Base-by-base conservation (phyloP, 2,888 invertebrate species). In the Mechanitis mazaeus region DNA sequence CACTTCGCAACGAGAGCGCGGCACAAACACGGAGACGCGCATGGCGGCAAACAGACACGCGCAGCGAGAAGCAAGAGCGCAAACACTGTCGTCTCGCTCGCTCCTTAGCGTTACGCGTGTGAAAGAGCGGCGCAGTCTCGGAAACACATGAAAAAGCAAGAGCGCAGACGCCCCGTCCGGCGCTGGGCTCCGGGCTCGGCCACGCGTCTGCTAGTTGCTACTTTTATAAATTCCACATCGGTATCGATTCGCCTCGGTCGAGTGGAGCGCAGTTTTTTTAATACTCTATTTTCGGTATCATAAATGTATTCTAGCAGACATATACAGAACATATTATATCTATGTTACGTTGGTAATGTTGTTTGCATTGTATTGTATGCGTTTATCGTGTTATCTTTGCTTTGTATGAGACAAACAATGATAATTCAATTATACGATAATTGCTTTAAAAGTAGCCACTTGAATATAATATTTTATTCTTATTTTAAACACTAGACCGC, bases 31-130 rank as follows among this genome's bases (percentile, higher is more conserved):
- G 81, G 55, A 72, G 75, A 65, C 84, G 85, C 85, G 84, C 88
- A 87, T 69, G 68, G 66, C 78, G 78, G 77, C 88, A 87, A 73
- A 84, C 88, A 87, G 73, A 81, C 87, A 80, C 84, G 87, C 86
- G 85, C 85, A 84, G 76, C 72, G 76, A 65, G 78, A 81, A 79
- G 79, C 85, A 77, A 78, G 80, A 82, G 72, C 69, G 76, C 82
- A 75, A 70, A 73, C 72, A 54, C 65, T 63, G 63, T 70, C 68
- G 72, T 81, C 84, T 68, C 82, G 69, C 79, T 85, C 75, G 68
- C 71, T 53, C 83, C 58, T 74, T 33, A 73, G 50, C 68, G 55
- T 57, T 33, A 33, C 56, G 38, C 28, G 6, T 53, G 45, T 58
- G 55, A 6, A 66, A 53, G 76, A 80, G 73, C 65, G 72, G 72